Base-by-base conservation (phyloP, 2,113 vertebrate species). In the Melanerpes formicivorus region DNA sequence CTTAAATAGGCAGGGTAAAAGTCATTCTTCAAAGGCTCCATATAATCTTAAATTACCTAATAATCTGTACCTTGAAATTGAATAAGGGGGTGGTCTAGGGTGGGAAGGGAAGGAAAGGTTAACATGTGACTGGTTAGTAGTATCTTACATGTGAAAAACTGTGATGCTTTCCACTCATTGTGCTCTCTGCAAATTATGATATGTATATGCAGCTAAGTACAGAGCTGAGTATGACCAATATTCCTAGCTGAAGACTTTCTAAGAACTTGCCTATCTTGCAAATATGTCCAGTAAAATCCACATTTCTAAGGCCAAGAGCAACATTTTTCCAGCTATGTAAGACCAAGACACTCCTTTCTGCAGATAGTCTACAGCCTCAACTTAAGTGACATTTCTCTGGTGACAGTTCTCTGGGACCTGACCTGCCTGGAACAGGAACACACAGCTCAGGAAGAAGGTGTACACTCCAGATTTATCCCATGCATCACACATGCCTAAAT, bases 1-100 rank as follows among this genome's bases (percentile, higher is more conserved):
- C 34, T 72, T 89, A 67, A 67, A 59, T 29, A 72, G 44, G 34
- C 29, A 77, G 72, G 84, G 80, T 86, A 80, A 88, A 78, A 95
- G 64, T 48, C 66, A 77, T 46, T 72, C 75, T 78, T 86, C 60
- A 65, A 76, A 76, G 34, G 40, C n/a, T 80, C 40, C 26, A 10
- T 54, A 34, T 75, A 65, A 73, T 80, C 54, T 84, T 80, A 80
- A 90, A 92, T 81, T 59, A 87, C 40, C 69, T 63, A 78, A 87
- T 74, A 93, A 52, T 18, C n/a, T 75, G 17, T 12, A 60, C 74
- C 44, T 64, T 55, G 30, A 78, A 87, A 71, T 7, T 23, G 46
- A 64, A 29, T 11, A n/a, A n/a, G 27, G 14, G 11, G 6, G 14
- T 44, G 3, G 12, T 9, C 4, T 9, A 44, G 42, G 42, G 42